A percentile compares a stretch with the other conserved stretches of the same genome.
phyloP scores from a whole-genome alignment of 2,888 invertebrate genomes.

The Clivina fossor region DNA sequence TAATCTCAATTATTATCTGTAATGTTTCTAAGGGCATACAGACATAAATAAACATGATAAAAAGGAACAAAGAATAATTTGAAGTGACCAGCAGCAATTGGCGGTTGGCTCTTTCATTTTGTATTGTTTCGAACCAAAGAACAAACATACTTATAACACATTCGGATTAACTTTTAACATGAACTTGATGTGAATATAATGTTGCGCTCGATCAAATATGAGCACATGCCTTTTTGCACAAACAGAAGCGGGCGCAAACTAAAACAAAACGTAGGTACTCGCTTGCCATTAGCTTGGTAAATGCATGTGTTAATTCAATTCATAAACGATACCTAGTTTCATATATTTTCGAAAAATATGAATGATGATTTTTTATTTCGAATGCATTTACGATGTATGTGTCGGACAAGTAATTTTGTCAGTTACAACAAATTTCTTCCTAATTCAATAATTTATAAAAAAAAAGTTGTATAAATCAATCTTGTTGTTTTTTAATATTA shows the following conservation, averaged over 20 bases:
- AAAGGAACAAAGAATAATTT: too few species aligned
- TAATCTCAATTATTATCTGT: too few species aligned
- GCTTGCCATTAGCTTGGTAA: conserved; percentile 30
- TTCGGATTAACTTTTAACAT: conserved; percentile 13
- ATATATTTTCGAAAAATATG: conserved; percentile 29
- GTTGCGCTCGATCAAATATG: conserved; percentile 22
- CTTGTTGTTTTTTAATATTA: conserved; percentile 52
- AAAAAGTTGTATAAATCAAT: conserved; percentile 50
- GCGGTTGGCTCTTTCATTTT: not conserved
- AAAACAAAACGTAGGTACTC: conserved; percentile 24
- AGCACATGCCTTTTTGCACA: conserved; percentile 26
- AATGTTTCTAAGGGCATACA: too few species aligned
- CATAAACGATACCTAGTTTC: conserved; percentile 25
- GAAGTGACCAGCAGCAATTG: conserved; percentile 14
- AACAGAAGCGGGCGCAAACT: conserved; percentile 23
- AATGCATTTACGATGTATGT: conserved; percentile 20
- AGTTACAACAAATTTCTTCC: conserved; percentile 44
- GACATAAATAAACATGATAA: too few species aligned
- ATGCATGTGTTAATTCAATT: conserved; percentile 31
- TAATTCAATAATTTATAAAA: conserved; percentile 46
- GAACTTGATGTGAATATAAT: conserved; percentile 21
- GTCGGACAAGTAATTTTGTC: conserved; percentile 29
- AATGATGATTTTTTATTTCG: conserved; percentile 26
- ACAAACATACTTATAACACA: too few species aligned
- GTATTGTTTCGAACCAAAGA: too few species aligned